A percentile compares a stretch with the other conserved stretches of the same genome.
Evolutionary conservation across 2,797 vertebrate genomes (phyloP).

Genomic region (Eutrigla gurnardus): DNA sequence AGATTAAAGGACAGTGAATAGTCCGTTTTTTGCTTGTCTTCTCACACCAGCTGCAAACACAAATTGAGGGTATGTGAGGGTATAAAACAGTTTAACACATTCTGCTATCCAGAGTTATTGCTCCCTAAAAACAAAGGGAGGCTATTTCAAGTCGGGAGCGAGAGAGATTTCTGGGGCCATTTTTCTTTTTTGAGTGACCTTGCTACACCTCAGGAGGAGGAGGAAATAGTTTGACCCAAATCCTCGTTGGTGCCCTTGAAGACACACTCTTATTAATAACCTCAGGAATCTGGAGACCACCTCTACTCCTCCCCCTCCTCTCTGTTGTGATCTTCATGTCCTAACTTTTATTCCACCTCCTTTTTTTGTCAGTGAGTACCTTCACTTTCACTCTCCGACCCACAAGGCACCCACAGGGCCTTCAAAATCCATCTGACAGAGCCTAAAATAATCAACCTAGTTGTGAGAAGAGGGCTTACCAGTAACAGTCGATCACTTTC

Average conservation of each 20-base stretch:
- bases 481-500: conserved; percentile 42
- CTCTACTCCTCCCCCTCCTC: conserved; percentile 32
- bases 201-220: conserved; percentile 62
- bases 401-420: conserved; percentile 56
- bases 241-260: conserved; percentile 72
- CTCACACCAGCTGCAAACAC: conserved; percentile 3
- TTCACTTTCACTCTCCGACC: conserved; percentile 58
- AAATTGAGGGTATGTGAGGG: not conserved
- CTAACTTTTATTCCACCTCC: conserved; percentile 54
- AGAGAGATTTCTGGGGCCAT: conserved; percentile 38
- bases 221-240: conserved; percentile 77
- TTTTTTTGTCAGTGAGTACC: conserved; percentile 52
- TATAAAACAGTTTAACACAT: too few relatives aligned
- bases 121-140: conserved; percentile 28
- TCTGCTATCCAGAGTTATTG: not conserved
- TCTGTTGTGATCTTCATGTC: conserved; percentile 39
- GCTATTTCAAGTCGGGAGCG: conserved; percentile 33
- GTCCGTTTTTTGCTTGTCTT: conserved; percentile 1
- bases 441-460: conserved; percentile 80
- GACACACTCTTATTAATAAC: conserved; percentile 74
- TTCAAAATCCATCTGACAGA: conserved; percentile 72
- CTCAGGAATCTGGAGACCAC: conserved; percentile 72
- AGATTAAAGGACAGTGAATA: conserved; percentile 22
- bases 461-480: conserved; percentile 65
- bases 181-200: conserved; percentile 52